These are phyloP conservation scores for Heliocidaris tuberculata DNA, from an alignment of 35 echinoderm and acorn worm genomes.

Conservation along the genomic window DNA sequence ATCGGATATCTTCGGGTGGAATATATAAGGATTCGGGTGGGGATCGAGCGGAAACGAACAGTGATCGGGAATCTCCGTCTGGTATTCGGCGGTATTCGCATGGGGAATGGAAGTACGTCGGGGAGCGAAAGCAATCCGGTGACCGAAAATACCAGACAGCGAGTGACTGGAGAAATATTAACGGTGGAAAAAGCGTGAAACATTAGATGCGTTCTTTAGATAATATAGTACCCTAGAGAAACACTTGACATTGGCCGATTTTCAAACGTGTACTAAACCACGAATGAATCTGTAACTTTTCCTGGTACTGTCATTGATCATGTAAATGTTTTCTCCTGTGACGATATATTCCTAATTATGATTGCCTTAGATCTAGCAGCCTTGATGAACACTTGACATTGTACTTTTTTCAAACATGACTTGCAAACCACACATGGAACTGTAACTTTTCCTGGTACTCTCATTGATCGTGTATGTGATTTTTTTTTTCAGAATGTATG, in stretches of 20 bases:
- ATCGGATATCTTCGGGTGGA: background rate
- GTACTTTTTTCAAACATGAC: background rate
- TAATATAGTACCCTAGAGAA: background rate
- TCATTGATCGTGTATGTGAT: no score
- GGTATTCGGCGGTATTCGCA: background rate
- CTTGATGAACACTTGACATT: background rate
- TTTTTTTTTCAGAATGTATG: no score
- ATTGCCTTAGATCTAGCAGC: no score
- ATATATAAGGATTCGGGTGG: background rate
- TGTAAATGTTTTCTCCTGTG: no score
- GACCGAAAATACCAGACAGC: slow-evolving; percentile 27
- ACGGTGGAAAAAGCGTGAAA: background rate
- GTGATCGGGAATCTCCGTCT: slow-evolving; percentile 21
- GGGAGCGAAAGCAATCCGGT: background rate
- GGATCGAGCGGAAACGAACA: background rate
- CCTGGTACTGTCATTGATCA: no score
- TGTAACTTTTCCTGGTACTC: no score
- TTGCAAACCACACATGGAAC: no score
- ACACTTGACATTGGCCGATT: background rate
- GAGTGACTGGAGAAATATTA: background rate
- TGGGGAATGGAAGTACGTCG: slow-evolving; percentile 1
- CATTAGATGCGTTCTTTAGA: background rate
- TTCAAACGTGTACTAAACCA: no score
- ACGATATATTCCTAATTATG: no score
- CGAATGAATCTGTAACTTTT: no score